A percentile compares a stretch with the other conserved stretches of the same genome.
phyloP scores from a whole-genome alignment of 2,797 vertebrate genomes.

The Sternotherus odoratus region DNA sequence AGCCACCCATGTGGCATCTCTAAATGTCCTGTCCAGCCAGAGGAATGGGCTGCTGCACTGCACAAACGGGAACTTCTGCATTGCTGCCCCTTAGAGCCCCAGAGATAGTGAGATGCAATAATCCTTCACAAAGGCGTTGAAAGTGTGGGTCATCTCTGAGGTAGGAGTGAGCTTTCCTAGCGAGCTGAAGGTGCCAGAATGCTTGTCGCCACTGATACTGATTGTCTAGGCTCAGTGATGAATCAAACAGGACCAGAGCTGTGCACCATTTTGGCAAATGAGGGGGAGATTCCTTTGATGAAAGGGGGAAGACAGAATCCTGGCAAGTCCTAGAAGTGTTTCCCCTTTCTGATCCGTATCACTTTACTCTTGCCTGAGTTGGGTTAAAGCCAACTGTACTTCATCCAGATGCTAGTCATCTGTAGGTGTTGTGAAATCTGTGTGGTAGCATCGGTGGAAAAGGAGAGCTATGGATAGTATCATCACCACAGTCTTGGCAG shows the following conservation, averaged over 20 bases:
- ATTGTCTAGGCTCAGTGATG: background rate
- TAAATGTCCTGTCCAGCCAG: background rate
- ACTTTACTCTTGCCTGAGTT: background rate
- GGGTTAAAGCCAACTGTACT: background rate
- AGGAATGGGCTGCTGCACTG: background rate
- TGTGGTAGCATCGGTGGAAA: background rate
- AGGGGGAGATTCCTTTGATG: background rate
- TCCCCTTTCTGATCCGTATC: background rate
- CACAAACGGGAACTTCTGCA: background rate
- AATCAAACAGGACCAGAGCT: background rate
- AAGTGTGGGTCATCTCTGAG: accelerated
- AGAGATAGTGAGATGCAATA: background rate
- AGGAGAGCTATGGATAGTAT: background rate
- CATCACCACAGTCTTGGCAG: background rate
- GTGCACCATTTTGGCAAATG: background rate
- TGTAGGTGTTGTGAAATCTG: background rate
- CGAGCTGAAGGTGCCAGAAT: background rate
- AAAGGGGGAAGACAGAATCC: background rate
- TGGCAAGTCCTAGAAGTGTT: background rate
- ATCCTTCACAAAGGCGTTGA: accelerated
- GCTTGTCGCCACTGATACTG: constrained; percentile 5
- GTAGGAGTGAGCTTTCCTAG: background rate
- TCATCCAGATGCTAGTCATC: background rate
- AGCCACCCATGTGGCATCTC: background rate
- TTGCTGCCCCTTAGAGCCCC: background rate